phyloP scores from a whole-genome alignment of 2,888 invertebrate genomes.

The Clanis bilineata region DNA sequence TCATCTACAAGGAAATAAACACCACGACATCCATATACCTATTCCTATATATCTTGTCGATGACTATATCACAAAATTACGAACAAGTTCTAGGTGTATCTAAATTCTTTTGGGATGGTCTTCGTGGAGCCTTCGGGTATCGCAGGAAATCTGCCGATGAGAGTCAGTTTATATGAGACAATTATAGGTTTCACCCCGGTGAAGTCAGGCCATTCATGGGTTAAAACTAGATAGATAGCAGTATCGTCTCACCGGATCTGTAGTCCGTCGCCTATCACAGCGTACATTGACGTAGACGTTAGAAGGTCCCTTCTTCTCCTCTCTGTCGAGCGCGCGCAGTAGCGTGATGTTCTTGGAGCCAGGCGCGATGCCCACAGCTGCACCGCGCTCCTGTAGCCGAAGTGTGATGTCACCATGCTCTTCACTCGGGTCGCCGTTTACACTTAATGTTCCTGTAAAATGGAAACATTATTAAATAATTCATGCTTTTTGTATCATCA shows the following conservation, averaged over 20 bases:
- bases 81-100: too few relatives aligned
- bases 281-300: slow-evolving; percentile 93
- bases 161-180: too few relatives aligned
- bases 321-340: slow-evolving; percentile 90
- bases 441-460: slow-evolving; percentile 84
- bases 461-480: neutral
- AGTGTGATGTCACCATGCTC: slow-evolving; percentile 89
- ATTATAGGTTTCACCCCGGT: too few relatives aligned
- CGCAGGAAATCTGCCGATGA: too few relatives aligned
- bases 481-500: too few relatives aligned
- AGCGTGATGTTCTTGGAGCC: slow-evolving; percentile 92
- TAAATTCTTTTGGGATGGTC: too few relatives aligned
- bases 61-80: too few relatives aligned
- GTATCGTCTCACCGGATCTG: slow-evolving; percentile 84
- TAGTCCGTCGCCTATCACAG: slow-evolving; percentile 89
- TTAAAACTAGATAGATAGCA: neutral
- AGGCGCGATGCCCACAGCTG: slow-evolving; percentile 89
- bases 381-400: slow-evolving; percentile 89
- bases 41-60: too few relatives aligned
- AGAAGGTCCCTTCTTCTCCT: slow-evolving; percentile 91
- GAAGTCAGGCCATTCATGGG: neutral
- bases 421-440: slow-evolving; percentile 90
- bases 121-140: too few relatives aligned
- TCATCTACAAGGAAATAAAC: too few relatives aligned
- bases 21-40: too few relatives aligned